Percentiles rank a stretch among this genome's conserved stretches.
Evolutionary conservation across 2,113 vertebrate species (phyloP).

Genomic region (Heterochromis multidens): DNA sequence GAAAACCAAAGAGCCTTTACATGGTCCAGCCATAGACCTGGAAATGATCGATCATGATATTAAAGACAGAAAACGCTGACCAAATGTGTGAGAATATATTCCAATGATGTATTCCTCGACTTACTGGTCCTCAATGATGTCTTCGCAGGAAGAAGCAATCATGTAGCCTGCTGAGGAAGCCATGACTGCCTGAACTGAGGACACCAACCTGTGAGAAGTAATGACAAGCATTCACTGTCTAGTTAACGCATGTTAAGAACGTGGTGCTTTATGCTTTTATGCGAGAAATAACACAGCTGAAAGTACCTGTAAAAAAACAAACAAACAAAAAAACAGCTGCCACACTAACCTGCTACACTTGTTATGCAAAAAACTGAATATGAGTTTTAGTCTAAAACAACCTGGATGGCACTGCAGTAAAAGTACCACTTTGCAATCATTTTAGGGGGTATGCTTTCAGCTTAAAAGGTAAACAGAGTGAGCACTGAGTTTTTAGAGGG

Average conservation of each 20-base stretch:
- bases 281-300: not conserved
- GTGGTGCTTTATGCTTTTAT: not conserved
- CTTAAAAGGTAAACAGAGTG: not conserved
- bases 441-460: not conserved
- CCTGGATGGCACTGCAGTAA: not conserved
- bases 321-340: not conserved
- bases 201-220: constrained; percentile 78
- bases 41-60: not conserved
- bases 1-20: not conserved
- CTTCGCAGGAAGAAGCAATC: constrained; percentile 84
- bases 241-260: not conserved
- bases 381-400: not conserved
- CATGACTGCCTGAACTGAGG: constrained; percentile 88
- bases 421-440: not conserved
- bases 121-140: constrained; percentile 89
- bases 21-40: not conserved
- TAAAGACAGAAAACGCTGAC: not conserved
- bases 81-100: not conserved
- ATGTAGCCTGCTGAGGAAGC: constrained; percentile 88
- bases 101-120: constrained; percentile 35
- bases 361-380: not conserved
- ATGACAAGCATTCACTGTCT: not conserved
- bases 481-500: not conserved
- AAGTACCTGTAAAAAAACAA: not conserved
- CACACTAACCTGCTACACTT: not conserved